Evolutionary conservation across 2,888 invertebrate genomes (phyloP).

Genomic region (Muschampia plurimacula): DNA sequence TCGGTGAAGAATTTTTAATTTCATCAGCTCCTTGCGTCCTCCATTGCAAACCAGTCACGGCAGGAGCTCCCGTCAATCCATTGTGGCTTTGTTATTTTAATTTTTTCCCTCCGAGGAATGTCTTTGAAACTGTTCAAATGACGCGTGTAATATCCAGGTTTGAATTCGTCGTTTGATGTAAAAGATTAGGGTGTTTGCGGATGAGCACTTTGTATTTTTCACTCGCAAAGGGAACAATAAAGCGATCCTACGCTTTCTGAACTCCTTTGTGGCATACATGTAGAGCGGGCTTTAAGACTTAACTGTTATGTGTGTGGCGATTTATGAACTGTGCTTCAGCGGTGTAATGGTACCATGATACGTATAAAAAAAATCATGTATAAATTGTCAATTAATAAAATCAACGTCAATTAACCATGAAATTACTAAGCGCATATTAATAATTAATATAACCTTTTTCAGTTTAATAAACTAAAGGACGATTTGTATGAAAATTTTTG

Average conservation of each 20-base stretch:
- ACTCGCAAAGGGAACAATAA: constrained; percentile 67
- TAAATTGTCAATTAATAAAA: too few species aligned
- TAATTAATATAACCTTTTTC: too few species aligned
- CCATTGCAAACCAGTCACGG: constrained; percentile 63
- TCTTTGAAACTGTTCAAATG: constrained; percentile 84
- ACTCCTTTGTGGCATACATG: constrained; percentile 64
- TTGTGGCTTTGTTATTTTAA: constrained; percentile 80
- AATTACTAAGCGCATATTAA: too few species aligned
- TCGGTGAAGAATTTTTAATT: constrained; percentile 60
- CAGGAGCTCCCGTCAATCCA: constrained; percentile 51
- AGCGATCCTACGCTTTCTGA: constrained; percentile 48
- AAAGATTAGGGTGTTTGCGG: constrained; percentile 77
- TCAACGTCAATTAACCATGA: too few species aligned
- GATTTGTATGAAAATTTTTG: too few species aligned
- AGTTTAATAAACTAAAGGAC: too few species aligned
- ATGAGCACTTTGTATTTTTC: constrained; percentile 72
- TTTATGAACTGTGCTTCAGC: constrained; percentile 30
- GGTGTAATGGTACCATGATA: not conserved
- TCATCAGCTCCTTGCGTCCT: constrained; percentile 54
- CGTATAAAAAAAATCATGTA: not conserved
- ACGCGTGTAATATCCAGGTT: constrained; percentile 82
- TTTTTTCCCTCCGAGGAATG: constrained; percentile 79
- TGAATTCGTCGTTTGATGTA: constrained; percentile 78
- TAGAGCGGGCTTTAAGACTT: constrained; percentile 49
- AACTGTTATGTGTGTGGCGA: constrained; percentile 30